A percentile compares a stretch with the other conserved stretches of the same genome.
These are phyloP conservation scores for Nerophis lumbriciformis DNA, from an alignment of 2,113 vertebrate genomes.

Conservation along the genomic window DNA sequence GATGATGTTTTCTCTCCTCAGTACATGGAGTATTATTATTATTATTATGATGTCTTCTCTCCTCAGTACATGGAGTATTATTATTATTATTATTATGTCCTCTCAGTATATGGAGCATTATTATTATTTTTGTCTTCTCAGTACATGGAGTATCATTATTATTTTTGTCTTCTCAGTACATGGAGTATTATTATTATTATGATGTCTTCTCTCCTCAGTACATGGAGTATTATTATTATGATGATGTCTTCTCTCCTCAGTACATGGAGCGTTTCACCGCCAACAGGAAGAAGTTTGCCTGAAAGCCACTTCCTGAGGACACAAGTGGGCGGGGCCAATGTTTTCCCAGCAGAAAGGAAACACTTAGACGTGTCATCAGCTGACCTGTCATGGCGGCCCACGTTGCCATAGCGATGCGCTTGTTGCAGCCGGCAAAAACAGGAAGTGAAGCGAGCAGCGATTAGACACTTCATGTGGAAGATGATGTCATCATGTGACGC, in stretches of 20 bases:
- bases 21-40: too few relatives aligned
- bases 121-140: too few relatives aligned
- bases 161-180: too few relatives aligned
- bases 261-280: slow-evolving; percentile 99
- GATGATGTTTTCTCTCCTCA: too few relatives aligned
- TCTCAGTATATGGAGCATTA: too few relatives aligned
- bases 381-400: too few relatives aligned
- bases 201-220: too few relatives aligned
- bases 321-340: not conserved
- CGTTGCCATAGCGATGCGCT: not conserved
- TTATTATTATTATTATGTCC: too few relatives aligned
- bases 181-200: too few relatives aligned
- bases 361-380: not conserved
- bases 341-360: not conserved
- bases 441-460: not conserved
- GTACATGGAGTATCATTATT: too few relatives aligned
- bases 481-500: not conserved
- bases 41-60: too few relatives aligned
- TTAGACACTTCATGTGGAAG: not conserved
- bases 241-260: slow-evolving; percentile 53
- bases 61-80: too few relatives aligned
- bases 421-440: not conserved
- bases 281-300: slow-evolving; percentile 96
- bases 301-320: slow-evolving; percentile 45
- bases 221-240: not conserved